phyloP scores from a whole-genome alignment of 2,888 invertebrate species.

The Subacronicta megacephala region DNA sequence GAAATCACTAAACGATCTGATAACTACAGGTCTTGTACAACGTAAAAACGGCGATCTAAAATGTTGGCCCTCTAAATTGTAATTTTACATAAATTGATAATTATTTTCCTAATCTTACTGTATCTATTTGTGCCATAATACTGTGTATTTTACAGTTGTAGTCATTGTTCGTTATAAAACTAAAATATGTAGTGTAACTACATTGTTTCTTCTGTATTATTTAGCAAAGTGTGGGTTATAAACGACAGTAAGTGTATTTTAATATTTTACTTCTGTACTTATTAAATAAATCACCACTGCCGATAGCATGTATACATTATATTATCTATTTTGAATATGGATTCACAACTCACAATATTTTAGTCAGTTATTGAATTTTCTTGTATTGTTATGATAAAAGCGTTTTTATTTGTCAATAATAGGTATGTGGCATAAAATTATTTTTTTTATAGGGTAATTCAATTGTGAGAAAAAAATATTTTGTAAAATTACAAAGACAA shows the following conservation, averaged over 20 bases:
- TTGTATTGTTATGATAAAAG: no score
- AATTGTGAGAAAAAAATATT: conserved; percentile 39
- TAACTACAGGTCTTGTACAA: conserved; percentile 90
- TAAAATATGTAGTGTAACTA: conserved; percentile 73
- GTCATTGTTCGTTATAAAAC: conserved; percentile 61
- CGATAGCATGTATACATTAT: conserved; percentile 3
- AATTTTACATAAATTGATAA: conserved; percentile 37
- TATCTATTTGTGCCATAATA: conserved; percentile 73
- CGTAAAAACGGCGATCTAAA: conserved; percentile 60
- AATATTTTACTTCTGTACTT: conserved; percentile 26
- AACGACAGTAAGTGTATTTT: conserved; percentile 35
- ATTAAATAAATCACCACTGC: conserved; percentile 1
- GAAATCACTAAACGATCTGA: conserved; percentile 91
- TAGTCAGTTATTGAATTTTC: no score
- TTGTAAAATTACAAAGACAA: conserved; percentile 45
- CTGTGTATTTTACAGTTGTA: conserved; percentile 61
- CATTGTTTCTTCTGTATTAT: conserved; percentile 64
- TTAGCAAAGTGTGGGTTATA: conserved; percentile 61
- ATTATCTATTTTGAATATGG: neutral
- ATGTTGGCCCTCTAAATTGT: conserved; percentile 26
- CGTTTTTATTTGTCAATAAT: no score
- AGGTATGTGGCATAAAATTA: no score
- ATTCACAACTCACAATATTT: neutral
- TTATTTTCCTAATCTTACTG: conserved; percentile 50
- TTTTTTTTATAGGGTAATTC: conserved; percentile 20